A percentile compares a stretch with the other conserved stretches of the same genome.
These are phyloP conservation scores for Phaenicophaeus curvirostris DNA, from an alignment of 2,797 vertebrate genomes.

Conservation along the genomic window DNA sequence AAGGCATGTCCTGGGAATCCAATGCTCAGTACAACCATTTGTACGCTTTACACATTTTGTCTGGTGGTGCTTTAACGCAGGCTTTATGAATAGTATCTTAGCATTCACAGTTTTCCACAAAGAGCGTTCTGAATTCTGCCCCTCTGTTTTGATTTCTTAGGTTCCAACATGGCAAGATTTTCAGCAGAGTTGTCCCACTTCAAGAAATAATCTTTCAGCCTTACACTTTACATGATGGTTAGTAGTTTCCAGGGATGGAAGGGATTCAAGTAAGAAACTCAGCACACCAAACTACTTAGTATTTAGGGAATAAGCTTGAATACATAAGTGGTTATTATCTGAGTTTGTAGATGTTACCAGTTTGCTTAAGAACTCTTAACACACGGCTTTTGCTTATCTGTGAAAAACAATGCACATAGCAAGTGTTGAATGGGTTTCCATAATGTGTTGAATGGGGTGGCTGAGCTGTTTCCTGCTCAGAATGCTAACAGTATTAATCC, in stretches of 20 bases:
- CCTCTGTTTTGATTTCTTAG: background rate
- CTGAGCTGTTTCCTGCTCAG: background rate
- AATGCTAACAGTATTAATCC: background rate
- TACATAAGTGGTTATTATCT: background rate
- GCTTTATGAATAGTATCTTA: background rate
- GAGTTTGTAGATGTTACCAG: background rate
- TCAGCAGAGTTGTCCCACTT: background rate
- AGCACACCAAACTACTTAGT: background rate
- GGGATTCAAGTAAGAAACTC: background rate
- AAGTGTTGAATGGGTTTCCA: background rate
- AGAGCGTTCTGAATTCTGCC: background rate
- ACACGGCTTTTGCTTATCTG: background rate
- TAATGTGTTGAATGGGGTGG: background rate
- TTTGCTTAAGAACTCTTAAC: background rate
- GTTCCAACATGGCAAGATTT: background rate
- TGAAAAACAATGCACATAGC: background rate
- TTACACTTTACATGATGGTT: background rate
- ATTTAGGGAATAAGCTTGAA: background rate
- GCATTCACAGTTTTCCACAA: background rate
- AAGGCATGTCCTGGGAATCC: background rate
- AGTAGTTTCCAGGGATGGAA: background rate
- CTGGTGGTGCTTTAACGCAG: background rate
- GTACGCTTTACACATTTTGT: background rate
- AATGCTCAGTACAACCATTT: background rate
- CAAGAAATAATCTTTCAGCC: background rate